Base-by-base conservation (phyloP, 2,888 invertebrate genomes). In the Gastracanthus pulcherrimus region DNA sequence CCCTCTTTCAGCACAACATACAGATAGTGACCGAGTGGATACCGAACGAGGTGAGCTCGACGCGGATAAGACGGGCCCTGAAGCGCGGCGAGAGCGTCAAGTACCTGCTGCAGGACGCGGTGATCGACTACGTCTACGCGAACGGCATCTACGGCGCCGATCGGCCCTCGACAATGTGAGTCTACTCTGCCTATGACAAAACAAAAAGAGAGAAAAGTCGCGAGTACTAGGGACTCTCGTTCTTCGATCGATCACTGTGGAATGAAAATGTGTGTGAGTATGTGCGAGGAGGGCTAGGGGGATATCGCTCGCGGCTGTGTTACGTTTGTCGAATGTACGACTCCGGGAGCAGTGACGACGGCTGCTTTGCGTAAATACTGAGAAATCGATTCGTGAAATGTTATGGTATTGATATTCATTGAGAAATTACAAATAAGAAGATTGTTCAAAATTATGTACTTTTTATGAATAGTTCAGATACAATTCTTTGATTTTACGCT, bases 11-110 rank as follows among this genome's bases (percentile, higher is more conserved):
- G 97, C 94, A 94, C 86, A 98, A 98, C 90, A 97, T 99, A 77
- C 94, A 94, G 51, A 94, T 98, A 79, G 96, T 98, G 5, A 97
- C 96, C 0, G 99, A 99, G 92, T 98, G 98, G 96, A 96, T 98
- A 84, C 94, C 95, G 19, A 99, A 98, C 92, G 98, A 98, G 90
- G 96, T 99, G 7, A 98, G 98, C 89, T 98, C 99, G 0, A 97
- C 98, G 0, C 96, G 96, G 92, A 95, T 99, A 81, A 94, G 98
- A 16, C 93, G 96, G 79, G 94, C 97, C 0, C 90, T 98, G 29
- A 92, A 94, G 62, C 94, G 97, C 69, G 95, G 95, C 0, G 96
- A 97, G 90, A 97, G 97, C 87, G 96, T 97, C 4, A 96, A 96
- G 90, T 98, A 98, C 91, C 92, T 98, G 13, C 93, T 97, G 0